Conservation (phyloP, 2,113 vertebrate species). For the Oenanthe oenanthe region DNA sequence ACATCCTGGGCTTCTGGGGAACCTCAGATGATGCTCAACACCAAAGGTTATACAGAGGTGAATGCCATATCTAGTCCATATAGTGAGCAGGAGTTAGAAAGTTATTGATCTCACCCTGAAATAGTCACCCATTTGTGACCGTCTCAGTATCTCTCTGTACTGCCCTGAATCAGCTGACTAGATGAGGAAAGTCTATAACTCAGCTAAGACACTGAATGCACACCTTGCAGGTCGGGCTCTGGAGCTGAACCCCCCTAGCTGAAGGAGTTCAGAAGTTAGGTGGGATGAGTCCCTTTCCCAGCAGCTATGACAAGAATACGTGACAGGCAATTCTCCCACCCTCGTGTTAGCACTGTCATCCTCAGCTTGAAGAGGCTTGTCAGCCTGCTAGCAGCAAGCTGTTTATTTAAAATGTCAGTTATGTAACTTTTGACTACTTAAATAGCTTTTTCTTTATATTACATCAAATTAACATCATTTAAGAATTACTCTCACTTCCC, state of each 20-base stretch:
- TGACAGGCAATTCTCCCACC: not conserved
- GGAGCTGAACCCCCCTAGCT: not conserved
- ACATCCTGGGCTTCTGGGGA: not conserved
- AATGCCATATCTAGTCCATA: not conserved
- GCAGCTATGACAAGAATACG: not conserved
- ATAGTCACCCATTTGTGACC: not conserved
- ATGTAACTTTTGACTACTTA: constrained; percentile 7
- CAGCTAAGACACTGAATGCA: not conserved
- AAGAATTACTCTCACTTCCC: not conserved
- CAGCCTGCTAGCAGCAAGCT: not conserved
- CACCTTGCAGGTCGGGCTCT: not conserved
- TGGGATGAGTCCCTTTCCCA: not conserved
- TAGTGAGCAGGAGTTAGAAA: not conserved
- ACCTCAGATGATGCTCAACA: not conserved
- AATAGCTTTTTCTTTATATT: not conserved
- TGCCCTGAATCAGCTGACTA: not conserved
- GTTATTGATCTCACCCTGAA: not conserved
- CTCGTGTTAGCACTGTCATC: not conserved
- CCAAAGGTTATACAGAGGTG: not conserved
- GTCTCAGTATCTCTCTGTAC: not conserved
- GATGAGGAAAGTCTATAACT: not conserved
- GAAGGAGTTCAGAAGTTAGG: not conserved
- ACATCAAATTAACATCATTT: not conserved
- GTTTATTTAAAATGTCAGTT: constrained; percentile 51
- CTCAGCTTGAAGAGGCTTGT: not conserved